Evolutionary conservation across 1,140 invertebrate species (phyloP).

Genomic region (Drosophila murphyi): DNA sequence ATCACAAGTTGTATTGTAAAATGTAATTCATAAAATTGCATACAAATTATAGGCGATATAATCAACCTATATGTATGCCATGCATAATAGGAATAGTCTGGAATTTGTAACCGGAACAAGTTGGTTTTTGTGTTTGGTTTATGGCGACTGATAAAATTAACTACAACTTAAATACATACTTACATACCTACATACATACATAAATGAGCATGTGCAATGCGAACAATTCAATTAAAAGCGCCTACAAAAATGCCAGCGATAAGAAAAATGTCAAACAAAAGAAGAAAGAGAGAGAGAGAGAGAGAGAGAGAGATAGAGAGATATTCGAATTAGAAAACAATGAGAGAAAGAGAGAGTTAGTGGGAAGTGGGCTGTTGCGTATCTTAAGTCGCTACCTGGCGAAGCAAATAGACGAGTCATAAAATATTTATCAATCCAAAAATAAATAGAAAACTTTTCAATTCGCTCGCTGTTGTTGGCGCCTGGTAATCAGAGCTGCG

Average conservation of each 20-base stretch:
- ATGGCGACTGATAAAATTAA: constrained; percentile 31
- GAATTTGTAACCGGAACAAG: constrained; percentile 29
- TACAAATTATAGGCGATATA: too few relatives aligned
- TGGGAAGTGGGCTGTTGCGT: constrained; percentile 29
- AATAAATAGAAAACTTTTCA: constrained; percentile 18
- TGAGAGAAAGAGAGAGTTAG: background rate
- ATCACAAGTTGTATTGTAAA: too few relatives aligned
- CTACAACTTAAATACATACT: background rate
- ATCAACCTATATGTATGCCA: too few relatives aligned
- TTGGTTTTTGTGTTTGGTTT: constrained; percentile 23
- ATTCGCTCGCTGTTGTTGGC: background rate
- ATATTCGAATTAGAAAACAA: background rate
- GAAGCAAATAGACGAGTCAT: constrained; percentile 7
- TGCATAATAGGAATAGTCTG: constrained; percentile 7
- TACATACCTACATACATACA: background rate
- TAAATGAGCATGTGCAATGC: constrained; percentile 21
- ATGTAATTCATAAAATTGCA: too few relatives aligned
- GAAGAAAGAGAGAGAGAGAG: constrained; percentile 10
- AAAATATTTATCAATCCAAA: constrained; percentile 34
- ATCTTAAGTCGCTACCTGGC: constrained; percentile 57
- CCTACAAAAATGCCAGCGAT: constrained; percentile 1
- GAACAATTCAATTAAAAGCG: constrained; percentile 54
- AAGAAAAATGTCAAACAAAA: background rate
- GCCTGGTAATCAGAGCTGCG: constrained; percentile 11
- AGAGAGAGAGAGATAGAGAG: constrained; percentile 1